Percentiles rank a stretch among this genome's conserved stretches.
phyloP scores from a whole-genome alignment of 2,888 invertebrate genomes.

The Unio delphinus region DNA sequence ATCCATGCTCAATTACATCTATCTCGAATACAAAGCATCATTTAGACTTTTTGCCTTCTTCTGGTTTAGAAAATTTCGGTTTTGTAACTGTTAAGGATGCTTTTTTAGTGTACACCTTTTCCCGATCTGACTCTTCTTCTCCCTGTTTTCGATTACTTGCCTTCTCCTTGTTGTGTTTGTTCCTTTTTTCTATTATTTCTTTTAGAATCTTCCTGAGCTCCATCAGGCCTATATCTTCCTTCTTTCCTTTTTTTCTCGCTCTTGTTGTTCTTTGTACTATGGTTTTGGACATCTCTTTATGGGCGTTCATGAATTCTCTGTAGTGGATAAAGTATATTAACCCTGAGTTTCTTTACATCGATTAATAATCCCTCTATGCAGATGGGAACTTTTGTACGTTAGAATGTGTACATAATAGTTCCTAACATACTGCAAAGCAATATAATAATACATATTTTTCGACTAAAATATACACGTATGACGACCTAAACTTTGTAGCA shows the following conservation, averaged over 20 bases:
- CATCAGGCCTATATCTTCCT: constrained; percentile 50
- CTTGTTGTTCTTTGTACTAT: constrained; percentile 49
- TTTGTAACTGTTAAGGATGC: constrained; percentile 44
- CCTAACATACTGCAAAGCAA: no score
- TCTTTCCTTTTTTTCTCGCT: constrained; percentile 41
- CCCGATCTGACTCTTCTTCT: constrained; percentile 18
- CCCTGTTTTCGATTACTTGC: constrained; percentile 39
- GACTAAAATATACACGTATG: no score
- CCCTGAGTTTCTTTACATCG: no score
- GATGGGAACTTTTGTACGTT: no score
- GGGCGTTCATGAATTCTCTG: constrained; percentile 58
- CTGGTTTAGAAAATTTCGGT: constrained; percentile 17
- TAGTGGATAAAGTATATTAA: constrained; percentile 1
- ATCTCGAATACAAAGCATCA: no score
- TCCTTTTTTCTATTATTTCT: constrained; percentile 53
- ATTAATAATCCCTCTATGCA: no score
- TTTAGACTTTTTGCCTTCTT: neutral
- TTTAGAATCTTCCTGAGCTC: constrained; percentile 49
- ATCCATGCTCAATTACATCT: no score
- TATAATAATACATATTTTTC: no score
- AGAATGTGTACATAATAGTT: no score
- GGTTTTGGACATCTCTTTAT: constrained; percentile 45
- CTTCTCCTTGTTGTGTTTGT: constrained; percentile 53
- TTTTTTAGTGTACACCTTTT: constrained; percentile 34
- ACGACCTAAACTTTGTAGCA: no score